Evolutionary conservation across 2,797 vertebrate genomes (phyloP).

Genomic region (Trichosurus vulpecula): DNA sequence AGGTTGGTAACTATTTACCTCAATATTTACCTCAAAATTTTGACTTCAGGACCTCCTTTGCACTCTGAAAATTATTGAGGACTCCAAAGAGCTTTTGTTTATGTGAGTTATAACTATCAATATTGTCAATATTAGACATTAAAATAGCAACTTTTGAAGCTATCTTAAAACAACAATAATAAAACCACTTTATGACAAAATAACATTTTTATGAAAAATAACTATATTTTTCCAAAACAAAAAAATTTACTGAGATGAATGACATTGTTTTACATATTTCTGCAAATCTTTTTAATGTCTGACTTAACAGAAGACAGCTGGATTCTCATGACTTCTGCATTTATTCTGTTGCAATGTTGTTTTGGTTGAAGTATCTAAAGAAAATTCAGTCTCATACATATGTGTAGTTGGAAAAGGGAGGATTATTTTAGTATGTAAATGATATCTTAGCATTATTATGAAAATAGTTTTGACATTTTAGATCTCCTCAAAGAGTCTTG

Average conservation of each 20-base stretch:
- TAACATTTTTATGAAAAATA: too few species aligned
- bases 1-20: neutral
- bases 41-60: neutral
- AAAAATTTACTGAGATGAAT: too few species aligned
- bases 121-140: too few species aligned
- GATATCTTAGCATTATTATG: neutral
- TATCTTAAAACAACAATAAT: too few species aligned
- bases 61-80: neutral
- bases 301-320: neutral
- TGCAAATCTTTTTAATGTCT: neutral
- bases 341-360: neutral
- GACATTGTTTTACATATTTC: too few species aligned
- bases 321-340: neutral
- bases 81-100: neutral
- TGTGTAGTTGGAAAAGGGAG: neutral
- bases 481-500: neutral
- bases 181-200: too few species aligned
- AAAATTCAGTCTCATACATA: neutral
- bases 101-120: neutral
- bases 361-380: neutral
- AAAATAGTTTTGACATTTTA: neutral
- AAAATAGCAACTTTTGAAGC: too few species aligned
- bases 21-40: neutral
- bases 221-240: too few species aligned
- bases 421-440: neutral